Evolutionary conservation across 2,113 vertebrate species (phyloP), one percentile per base, ranked within the genome.

Genomic region (Aegotheles bennettii): DNA sequence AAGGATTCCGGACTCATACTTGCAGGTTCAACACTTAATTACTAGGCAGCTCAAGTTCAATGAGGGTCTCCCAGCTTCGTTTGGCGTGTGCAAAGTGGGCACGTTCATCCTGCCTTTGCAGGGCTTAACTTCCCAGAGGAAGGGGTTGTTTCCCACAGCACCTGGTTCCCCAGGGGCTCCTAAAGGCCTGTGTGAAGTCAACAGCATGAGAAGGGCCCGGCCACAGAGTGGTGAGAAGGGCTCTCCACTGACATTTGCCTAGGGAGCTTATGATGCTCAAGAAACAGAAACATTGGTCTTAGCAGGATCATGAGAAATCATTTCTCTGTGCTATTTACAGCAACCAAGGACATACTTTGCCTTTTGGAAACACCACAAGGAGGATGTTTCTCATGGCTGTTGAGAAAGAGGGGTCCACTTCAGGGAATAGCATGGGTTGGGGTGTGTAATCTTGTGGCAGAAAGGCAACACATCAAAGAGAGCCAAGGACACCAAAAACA

Each of bases 361-460:
- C 67, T 82, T 82, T 75, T 31, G 14, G 90, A 97, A 97, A 88
- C 93, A 74, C 84, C 61, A 1, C 95, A 94, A 94, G 92, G 73
- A 97, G 94, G 88, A 96, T 76, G 54, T 97, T 98, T 97, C 97
- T 96, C 96, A 97, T 94, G 96, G 96, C 94, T 95, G 87, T 24
- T 87, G 81, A 65, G 89, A 84, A 90, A 83, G 96, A 69, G 36
- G 69, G 90, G 76, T 74, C 69, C 24, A 74, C 96, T 91, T 65
- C 3, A 4, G 96, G 96, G 96, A 96, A 97, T 91, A 95, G 85
- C 36, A 28, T 2, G 74, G 43, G 29, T 31, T 89, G 56, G 94
- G 96, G 89, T 75, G 82, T 13, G 20, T 78, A 79, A 87, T 92
- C 89, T 77, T 17, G 48, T 71, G 87, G 91, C 90, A 92, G 84